A percentile compares a stretch with the other conserved stretches of the same genome.
Evolutionary conservation across 2,888 invertebrate genomes (phyloP).

Genomic region (Saturnia japonica): DNA sequence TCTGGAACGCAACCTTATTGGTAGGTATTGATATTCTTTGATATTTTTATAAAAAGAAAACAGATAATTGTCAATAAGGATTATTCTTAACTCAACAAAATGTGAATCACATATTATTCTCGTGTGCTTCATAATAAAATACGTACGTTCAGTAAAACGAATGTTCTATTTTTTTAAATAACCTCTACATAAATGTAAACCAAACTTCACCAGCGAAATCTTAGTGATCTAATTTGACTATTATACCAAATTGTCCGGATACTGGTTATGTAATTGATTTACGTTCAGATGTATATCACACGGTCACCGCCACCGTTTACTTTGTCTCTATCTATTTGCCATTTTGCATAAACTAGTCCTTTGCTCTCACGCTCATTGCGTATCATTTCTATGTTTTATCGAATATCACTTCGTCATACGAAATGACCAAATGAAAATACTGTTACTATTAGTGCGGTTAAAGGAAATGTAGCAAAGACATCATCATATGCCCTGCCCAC

Average conservation of each 20-base stretch:
- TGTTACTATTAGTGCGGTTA: neutral
- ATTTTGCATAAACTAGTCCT: constrained; percentile 10
- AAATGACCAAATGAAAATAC: neutral
- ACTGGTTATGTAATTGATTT: constrained; percentile 15
- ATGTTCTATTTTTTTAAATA: too few relatives aligned
- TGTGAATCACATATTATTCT: too few relatives aligned
- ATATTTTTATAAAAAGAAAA: too few relatives aligned
- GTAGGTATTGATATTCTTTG: too few relatives aligned
- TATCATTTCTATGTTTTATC: neutral
- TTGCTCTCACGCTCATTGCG: neutral
- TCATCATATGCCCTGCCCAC: too few relatives aligned
- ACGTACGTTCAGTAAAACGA: too few relatives aligned
- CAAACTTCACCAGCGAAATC: neutral
- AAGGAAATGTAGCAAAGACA: neutral
- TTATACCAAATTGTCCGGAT: neutral
- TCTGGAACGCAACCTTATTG: too few relatives aligned
- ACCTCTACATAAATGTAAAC: neutral
- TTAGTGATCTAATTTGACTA: constrained; percentile 24
- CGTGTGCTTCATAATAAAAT: too few relatives aligned
- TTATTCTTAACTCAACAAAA: too few relatives aligned
- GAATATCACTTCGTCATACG: neutral
- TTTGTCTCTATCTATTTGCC: neutral
- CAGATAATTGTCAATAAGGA: too few relatives aligned
- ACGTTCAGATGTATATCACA: constrained; percentile 37
- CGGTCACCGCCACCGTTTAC: constrained; percentile 27